Conservation (phyloP, 2,888 invertebrate genomes). For the Heliconius erato region DNA sequence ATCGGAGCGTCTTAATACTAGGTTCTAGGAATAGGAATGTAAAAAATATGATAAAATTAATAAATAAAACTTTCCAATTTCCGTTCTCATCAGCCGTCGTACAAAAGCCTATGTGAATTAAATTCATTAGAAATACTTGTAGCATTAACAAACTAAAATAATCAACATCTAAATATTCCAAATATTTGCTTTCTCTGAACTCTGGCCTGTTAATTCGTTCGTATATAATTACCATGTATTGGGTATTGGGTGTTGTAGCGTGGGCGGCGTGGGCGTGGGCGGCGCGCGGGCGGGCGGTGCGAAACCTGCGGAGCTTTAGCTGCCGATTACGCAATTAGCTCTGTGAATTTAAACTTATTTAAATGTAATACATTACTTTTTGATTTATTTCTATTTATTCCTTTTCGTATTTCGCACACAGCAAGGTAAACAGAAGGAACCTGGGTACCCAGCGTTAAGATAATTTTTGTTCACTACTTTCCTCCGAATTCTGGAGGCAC, state of each 20-base stretch:
- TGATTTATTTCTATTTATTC: too few relatives aligned
- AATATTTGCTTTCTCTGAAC: constrained; percentile 25
- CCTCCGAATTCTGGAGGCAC: too few relatives aligned
- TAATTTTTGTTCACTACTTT: too few relatives aligned
- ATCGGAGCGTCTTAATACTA: too few relatives aligned
- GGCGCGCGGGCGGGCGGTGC: constrained; percentile 52
- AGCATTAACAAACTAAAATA: neutral
- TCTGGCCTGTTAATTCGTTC: constrained; percentile 45
- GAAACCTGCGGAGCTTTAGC: constrained; percentile 43
- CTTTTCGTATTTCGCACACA: too few relatives aligned
- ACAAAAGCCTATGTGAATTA: neutral
- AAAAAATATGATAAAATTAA: neutral
- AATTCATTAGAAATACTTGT: neutral
- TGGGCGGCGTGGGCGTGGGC: constrained; percentile 54
- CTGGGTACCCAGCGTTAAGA: too few relatives aligned
- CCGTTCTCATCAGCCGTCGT: too few relatives aligned
- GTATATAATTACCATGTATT: constrained; percentile 48
- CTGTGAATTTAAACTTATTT: constrained; percentile 29
- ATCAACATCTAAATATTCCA: neutral
- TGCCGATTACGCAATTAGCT: constrained; percentile 46
- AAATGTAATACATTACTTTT: neutral
- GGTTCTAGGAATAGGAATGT: too few relatives aligned
- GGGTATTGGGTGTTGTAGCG: constrained; percentile 47
- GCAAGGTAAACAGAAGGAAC: too few relatives aligned
- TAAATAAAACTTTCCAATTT: too few relatives aligned